A percentile compares a stretch with the other conserved stretches of the same genome.
phyloP scores from a whole-genome alignment of 53 echinoderm and acorn worm species.

The Hippasteria phrygiana region DNA sequence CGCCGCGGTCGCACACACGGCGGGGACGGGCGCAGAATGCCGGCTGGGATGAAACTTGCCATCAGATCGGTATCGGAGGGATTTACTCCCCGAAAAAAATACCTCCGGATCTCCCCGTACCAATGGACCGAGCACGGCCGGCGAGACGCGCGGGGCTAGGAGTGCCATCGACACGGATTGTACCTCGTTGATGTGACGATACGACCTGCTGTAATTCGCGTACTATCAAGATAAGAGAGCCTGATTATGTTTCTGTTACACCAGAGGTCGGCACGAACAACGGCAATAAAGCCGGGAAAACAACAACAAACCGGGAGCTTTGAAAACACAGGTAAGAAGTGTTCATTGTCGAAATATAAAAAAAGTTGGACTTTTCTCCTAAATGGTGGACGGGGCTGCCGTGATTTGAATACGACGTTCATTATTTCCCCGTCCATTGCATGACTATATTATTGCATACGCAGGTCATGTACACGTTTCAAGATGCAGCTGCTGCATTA shows the following conservation, averaged over 20 bases:
- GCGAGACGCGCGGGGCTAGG: not conserved
- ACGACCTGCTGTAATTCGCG: not conserved
- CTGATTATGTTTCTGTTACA: not conserved
- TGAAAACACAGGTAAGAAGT: conserved; percentile 39
- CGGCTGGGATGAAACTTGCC: conserved; percentile 16
- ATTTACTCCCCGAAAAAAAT: not conserved
- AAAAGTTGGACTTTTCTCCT: conserved; percentile 6
- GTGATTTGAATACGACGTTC: conserved; percentile 42
- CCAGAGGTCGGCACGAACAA: not conserved
- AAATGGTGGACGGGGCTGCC: not conserved
- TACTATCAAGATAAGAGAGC: not conserved
- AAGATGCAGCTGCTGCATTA: conserved; percentile 9
- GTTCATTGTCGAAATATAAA: not conserved
- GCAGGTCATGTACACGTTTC: conserved; percentile 40
- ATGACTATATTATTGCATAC: not conserved
- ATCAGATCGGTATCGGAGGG: not conserved
- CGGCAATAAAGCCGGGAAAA: not conserved
- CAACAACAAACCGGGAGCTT: not conserved
- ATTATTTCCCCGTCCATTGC: not conserved
- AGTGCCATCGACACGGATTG: not conserved
- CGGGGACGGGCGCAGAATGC: not conserved
- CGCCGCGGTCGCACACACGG: conserved; percentile 55
- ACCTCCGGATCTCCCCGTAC: not conserved
- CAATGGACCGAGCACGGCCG: not conserved
- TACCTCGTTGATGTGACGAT: not conserved